Conservation (phyloP, 2,113 vertebrate genomes). For the Laticauda colubrina region DNA sequence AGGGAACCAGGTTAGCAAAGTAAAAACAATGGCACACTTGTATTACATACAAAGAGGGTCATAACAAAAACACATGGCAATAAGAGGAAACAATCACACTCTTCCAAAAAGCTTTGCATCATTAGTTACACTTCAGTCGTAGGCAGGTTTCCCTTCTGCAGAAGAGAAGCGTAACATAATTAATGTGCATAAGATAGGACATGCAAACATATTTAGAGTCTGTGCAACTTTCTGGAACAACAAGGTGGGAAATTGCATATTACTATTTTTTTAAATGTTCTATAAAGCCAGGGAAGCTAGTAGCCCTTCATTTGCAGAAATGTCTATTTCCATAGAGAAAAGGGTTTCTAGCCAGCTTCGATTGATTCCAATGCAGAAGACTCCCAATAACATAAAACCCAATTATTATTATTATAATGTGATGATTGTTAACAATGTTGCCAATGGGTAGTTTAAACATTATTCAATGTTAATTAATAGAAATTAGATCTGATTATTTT, state of each 20-base stretch:
- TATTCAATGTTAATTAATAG: background rate
- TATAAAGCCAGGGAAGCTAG: constrained; percentile 12
- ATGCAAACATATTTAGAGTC: constrained; percentile 66
- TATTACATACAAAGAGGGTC: constrained; percentile 28
- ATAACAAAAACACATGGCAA: constrained; percentile 7
- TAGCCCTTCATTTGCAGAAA: background rate
- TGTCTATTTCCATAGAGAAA: constrained; percentile 42
- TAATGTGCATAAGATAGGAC: constrained; percentile 65
- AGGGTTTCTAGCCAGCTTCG: background rate
- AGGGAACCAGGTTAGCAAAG: constrained; percentile 71
- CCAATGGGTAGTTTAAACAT: background rate
- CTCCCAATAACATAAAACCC: background rate
- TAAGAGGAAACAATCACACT: constrained; percentile 29
- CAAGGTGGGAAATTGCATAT: constrained; percentile 40
- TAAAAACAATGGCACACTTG: constrained; percentile 44
- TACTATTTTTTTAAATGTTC: background rate
- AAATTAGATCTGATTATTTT: background rate
- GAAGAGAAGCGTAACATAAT: constrained; percentile 69
- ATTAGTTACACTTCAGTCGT: constrained; percentile 67
- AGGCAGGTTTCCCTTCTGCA: constrained; percentile 58
- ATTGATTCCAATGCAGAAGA: background rate
- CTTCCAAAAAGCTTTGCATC: constrained; percentile 65
- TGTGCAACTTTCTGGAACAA: constrained; percentile 66
- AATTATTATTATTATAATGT: background rate
- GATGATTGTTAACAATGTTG: background rate